Evolutionary conservation across 2,113 vertebrate genomes (phyloP).

Genomic region (Eurystomus gularis): DNA sequence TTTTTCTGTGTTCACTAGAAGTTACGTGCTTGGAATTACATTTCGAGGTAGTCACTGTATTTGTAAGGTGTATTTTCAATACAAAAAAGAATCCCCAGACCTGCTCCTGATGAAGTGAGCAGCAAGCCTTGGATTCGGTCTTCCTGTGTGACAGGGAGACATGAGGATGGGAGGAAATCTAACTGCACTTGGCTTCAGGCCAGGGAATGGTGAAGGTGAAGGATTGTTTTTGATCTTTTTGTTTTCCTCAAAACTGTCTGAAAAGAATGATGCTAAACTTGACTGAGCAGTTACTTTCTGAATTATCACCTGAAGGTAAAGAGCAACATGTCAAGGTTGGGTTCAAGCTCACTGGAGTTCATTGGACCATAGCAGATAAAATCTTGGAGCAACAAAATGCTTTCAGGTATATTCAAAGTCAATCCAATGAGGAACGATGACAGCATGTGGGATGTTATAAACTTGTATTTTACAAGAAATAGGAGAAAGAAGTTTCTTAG

Average conservation of each 20-base stretch:
- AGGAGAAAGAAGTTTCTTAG: conserved; percentile 44
- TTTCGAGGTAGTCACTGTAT: background rate
- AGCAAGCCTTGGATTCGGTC: conserved; percentile 20
- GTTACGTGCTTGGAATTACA: background rate
- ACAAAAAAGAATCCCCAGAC: background rate
- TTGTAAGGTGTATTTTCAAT: background rate
- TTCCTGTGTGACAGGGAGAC: background rate
- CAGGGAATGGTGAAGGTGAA: conserved; percentile 28
- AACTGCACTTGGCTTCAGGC: conserved; percentile 33
- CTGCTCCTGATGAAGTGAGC: background rate
- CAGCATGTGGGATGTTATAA: conserved; percentile 37
- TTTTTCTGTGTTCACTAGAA: background rate
- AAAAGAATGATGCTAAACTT: conserved; percentile 51
- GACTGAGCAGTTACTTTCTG: conserved; percentile 56
- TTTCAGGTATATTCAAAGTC: conserved; percentile 77
- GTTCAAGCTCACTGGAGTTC: conserved; percentile 62
- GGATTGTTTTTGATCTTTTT: conserved; percentile 19
- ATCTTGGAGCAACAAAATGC: conserved; percentile 59
- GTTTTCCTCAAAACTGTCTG: conserved; percentile 40
- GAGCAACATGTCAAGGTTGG: conserved; percentile 64
- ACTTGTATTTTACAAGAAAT: conserved; percentile 53
- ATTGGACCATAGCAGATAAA: conserved; percentile 59
- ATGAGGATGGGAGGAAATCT: background rate
- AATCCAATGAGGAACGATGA: conserved; percentile 49
- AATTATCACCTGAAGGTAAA: conserved; percentile 73